Evolutionary conservation across 1,140 invertebrate species (phyloP).

Genomic region (Eumaeus atala): DNA sequence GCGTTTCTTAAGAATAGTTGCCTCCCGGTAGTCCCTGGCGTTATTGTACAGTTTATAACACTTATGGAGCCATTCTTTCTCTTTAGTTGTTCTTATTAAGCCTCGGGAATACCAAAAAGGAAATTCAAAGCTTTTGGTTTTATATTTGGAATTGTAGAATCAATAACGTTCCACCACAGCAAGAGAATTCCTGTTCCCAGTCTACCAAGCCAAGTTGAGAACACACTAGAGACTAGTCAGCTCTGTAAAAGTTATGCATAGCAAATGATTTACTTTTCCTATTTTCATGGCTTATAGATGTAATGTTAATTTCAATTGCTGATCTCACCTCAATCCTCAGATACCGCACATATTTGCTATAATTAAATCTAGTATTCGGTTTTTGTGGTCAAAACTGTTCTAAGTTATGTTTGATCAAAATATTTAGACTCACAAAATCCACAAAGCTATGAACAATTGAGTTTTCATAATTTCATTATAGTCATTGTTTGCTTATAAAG

Average conservation of each 20-base stretch:
- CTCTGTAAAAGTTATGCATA: not conserved
- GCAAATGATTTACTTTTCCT: not conserved
- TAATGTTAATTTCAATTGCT: not conserved
- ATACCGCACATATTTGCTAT: not conserved
- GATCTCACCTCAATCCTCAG: not conserved
- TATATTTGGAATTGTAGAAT: conserved; percentile 9
- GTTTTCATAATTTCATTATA: not conserved
- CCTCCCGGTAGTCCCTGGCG: conserved; percentile 20
- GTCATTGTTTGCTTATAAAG: too few species aligned
- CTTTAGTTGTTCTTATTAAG: conserved; percentile 12
- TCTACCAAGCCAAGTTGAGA: not conserved
- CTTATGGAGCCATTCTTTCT: conserved; percentile 15
- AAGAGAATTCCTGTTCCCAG: not conserved
- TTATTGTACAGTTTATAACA: conserved; percentile 19
- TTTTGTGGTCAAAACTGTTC: not conserved
- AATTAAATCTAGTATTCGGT: not conserved
- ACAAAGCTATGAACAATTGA: not conserved
- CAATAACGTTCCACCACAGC: not conserved
- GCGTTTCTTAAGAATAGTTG: conserved; percentile 16
- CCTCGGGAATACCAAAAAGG: conserved; percentile 7
- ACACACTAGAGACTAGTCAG: not conserved
- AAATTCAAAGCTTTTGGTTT: conserved; percentile 20
- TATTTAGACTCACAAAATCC: not conserved
- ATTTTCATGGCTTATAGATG: not conserved
- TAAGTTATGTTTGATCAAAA: not conserved